A percentile compares a stretch with the other conserved stretches of the same genome.
Conservation (phyloP, 2,888 invertebrate genomes). For the Norana najaformis region DNA sequence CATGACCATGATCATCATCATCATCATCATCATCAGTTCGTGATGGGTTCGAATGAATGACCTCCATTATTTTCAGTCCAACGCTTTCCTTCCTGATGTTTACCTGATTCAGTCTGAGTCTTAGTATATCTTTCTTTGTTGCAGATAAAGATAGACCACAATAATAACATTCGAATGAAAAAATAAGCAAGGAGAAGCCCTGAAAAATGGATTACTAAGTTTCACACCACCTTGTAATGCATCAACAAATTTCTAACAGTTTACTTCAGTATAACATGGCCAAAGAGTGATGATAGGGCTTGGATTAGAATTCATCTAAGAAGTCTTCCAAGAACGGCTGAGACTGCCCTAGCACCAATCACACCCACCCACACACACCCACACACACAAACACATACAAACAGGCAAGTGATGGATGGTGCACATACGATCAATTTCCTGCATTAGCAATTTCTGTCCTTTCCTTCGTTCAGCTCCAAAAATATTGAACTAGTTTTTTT, state of each 20-base stretch:
- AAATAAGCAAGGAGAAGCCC: no score
- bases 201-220: no score
- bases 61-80: no score
- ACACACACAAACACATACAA: neutral
- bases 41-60: neutral
- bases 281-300: neutral
- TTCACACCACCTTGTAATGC: no score
- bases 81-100: no score
- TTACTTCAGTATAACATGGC: no score
- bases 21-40: neutral
- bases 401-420: neutral
- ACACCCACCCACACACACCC: neutral
- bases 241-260: no score
- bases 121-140: no score
- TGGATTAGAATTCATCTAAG: neutral
- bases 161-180: no score
- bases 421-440: neutral
- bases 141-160: no score
- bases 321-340: neutral
- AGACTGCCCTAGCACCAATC: neutral
- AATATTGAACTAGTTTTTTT: neutral
- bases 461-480: neutral
- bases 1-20: no score
- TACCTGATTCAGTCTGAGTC: no score
- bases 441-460: constrained; percentile 13